These are phyloP conservation scores for Toxotes chatareus DNA, from an alignment of 2,113 vertebrate species.

Conservation along the genomic window DNA sequence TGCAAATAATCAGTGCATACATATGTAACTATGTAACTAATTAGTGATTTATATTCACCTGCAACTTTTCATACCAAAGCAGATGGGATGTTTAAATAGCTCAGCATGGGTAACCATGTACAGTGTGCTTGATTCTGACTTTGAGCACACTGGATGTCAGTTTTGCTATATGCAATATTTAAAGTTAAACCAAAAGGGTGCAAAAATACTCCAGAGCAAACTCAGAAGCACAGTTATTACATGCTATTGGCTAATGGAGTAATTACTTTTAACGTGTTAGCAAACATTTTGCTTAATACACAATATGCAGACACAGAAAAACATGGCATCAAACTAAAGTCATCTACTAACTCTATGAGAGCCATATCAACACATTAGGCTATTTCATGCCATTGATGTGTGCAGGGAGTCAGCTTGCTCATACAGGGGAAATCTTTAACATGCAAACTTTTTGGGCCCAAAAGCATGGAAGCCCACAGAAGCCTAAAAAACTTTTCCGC, in stretches of 20 bases:
- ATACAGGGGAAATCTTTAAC: conserved; percentile 8
- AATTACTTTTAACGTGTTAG: neutral
- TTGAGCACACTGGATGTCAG: neutral
- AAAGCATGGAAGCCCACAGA: conserved; percentile 2
- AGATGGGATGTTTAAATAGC: neutral
- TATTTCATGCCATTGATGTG: neutral
- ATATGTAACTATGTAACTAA: neutral
- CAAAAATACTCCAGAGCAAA: neutral
- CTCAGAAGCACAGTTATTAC: no score
- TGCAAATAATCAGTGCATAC: conserved; percentile 12
- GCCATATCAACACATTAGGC: neutral
- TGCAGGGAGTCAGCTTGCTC: neutral
- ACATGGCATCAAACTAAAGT: neutral
- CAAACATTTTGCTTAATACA: neutral
- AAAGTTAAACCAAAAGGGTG: conserved; percentile 16
- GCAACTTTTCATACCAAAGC: neutral
- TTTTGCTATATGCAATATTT: neutral
- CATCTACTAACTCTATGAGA: neutral
- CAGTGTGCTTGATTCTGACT: neutral
- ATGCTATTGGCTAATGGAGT: neutral
- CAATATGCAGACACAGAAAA: neutral
- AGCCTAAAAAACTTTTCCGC: neutral
- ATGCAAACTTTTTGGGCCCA: neutral
- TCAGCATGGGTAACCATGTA: neutral
- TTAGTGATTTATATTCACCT: neutral